Evolutionary conservation across 2,113 vertebrate genomes (phyloP).

Genomic region (Vulpes vulpes): DNA sequence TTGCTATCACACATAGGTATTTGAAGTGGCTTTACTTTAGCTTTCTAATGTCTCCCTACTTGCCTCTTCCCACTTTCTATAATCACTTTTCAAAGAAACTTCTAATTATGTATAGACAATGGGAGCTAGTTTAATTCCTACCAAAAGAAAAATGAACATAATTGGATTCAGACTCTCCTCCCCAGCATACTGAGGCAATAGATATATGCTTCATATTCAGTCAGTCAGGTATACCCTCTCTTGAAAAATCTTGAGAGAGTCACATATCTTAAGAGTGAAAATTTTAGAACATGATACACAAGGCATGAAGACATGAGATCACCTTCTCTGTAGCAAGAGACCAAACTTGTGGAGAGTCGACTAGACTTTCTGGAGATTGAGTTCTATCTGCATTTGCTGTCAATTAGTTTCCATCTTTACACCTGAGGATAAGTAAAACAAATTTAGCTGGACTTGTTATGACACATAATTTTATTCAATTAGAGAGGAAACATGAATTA

Average conservation of each 20-base stretch:
- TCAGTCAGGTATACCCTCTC: not conserved
- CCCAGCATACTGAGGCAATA: not conserved
- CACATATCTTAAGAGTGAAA: slow-evolving; percentile 8
- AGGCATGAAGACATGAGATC: not conserved
- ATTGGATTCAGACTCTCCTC: not conserved
- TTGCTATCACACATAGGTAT: not conserved
- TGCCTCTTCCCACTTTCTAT: not conserved
- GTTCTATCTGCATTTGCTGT: not conserved
- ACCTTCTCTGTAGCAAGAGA: not conserved
- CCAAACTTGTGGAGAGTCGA: not conserved
- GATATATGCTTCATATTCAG: not conserved
- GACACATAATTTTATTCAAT: not conserved
- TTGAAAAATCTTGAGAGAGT: not conserved
- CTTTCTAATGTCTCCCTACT: not conserved
- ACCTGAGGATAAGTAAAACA: not conserved
- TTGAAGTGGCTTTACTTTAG: not conserved
- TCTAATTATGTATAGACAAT: not conserved
- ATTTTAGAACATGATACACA: not conserved
- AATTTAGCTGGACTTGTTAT: not conserved
- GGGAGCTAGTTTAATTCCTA: not conserved
- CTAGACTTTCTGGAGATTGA: not conserved
- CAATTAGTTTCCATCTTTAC: not conserved
- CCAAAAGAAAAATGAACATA: not conserved
- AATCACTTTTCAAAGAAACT: not conserved
- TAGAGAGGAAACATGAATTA: not conserved